Evolutionary conservation across 2,113 vertebrate species (phyloP), one percentile per base, ranked within the genome.

Genomic region (Ia io): DNA sequence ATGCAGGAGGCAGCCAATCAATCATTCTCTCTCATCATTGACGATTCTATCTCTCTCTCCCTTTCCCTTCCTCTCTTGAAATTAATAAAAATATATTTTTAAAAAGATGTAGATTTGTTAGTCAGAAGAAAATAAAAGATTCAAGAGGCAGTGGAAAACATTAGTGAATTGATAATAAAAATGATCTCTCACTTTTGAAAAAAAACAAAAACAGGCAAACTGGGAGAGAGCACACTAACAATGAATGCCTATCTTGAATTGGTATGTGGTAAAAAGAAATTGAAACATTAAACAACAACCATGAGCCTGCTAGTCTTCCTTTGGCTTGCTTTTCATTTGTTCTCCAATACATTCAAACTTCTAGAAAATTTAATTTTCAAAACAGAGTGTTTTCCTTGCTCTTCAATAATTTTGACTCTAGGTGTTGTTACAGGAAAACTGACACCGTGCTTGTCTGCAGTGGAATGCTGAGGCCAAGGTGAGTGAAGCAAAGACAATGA

Each of bases 391-490:
- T 88, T 51, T 56, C 22, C 22, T 71, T 88, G 30, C 10, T 16
- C 35, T 76, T 47, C 32, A 51, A n/a, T 79, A 25, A 56, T 51
- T 25, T 93, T 84, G 49, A 47, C 16, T 35, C 22, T 32, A 76
- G 9, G 6, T 63, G 2, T 53, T 88, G 4, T 51, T 20, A 70
- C 11, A 47, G 40, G 10, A 83, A 63, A 85, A 47, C 10, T 3
- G 8, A 11, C 12, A 71, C 9, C 22, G 0, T 25, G 18, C 8
- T 40, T 79, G 22, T 28, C 32, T 76, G 2, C 0, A 1, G 16
- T 20, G 11, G 35, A 83, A 83, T 28, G 28, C 17, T 32, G 22
- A 73, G 35, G 13, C 14, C 17, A 71, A 92, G 49, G 13, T 40
- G 14, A 71, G 6, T 0, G 23, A 85, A 28, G 2, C 28, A 77